Base-by-base conservation (phyloP, 2,113 vertebrate genomes). In the Diphyllodes magnificus region DNA sequence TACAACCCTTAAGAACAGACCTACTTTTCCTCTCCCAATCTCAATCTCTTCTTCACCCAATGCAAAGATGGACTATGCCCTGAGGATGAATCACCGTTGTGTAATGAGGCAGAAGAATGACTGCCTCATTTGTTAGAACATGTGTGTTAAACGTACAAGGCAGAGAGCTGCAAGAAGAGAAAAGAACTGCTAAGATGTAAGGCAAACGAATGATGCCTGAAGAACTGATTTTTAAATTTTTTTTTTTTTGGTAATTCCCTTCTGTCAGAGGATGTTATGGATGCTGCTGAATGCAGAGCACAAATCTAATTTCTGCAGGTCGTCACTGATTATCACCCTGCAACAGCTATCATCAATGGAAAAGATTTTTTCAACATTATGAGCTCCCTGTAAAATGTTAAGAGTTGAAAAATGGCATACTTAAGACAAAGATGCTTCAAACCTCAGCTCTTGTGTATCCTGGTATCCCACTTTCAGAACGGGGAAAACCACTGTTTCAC, bases 121-220 rank as follows among this genome's bases (percentile, higher is more conserved):
- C 76, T 91, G 90, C 94, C 71, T 95, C 94, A 95, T 97, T 96
- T 92, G 80, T 88, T 75, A 86, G 82, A 95, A 75, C 75, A 90
- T 30, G 71, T 82, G 85, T 83, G 88, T 83, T 92, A 90, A 92
- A 92, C 25, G 44, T 70, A 83, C 76, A 88, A 88, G 66, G 61
- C 70, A 93, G 85, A 83, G 45, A 54, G 59, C 66, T 83, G 28
- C 2, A 1, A 90, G 53, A 72, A 24, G 60, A 94, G 70, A 82
- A 86, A 31, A 90, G 61, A 90, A 88, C 30, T 82, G 19, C 45
- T 88, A 80, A 86, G 35, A 86, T 63, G 35, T 61, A 88, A 92
- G 42, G 50, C 45, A 90, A 93, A 85, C 24, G 33, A 92, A 63
- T 44, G 76, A 92, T 68, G 80, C 33, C 68, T 20, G 35, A 92